phyloP scores from a whole-genome alignment of 2,888 invertebrate species.

The Drosophila helvetica region DNA sequence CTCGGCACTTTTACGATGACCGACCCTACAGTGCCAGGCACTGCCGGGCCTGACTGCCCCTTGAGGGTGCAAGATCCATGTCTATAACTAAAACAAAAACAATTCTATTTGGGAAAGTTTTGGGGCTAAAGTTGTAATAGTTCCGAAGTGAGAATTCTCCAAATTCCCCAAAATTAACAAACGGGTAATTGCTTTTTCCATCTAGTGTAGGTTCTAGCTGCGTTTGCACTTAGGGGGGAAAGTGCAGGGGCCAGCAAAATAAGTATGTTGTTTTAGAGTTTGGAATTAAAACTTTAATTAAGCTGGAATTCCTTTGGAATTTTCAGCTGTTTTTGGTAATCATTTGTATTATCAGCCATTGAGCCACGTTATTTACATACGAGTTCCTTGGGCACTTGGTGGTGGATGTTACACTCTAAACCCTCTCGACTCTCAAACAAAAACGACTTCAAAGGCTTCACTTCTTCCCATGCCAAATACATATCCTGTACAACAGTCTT shows the following conservation, averaged over 20 bases:
- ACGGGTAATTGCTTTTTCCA: not conserved
- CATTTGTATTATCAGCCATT: too few species aligned
- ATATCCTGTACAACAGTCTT: too few species aligned
- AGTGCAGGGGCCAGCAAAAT: not conserved
- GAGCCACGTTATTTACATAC: too few species aligned
- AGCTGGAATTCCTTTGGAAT: not conserved
- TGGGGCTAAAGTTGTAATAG: not conserved
- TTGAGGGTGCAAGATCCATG: slow-evolving; percentile 27
- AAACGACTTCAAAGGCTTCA: too few species aligned
- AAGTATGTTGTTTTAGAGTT: not conserved
- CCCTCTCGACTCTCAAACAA: too few species aligned
- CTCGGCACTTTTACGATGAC: slow-evolving; percentile 57
- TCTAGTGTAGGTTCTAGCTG: not conserved
- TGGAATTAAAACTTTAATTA: not conserved
- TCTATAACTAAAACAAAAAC: slow-evolving; percentile 36
- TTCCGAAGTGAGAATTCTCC: not conserved
- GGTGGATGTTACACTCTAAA: too few species aligned
- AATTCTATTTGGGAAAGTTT: slow-evolving; percentile 33
- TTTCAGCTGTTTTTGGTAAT: too few species aligned
- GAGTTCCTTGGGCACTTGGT: too few species aligned
- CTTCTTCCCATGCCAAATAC: too few species aligned
- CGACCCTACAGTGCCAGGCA: slow-evolving; percentile 19
- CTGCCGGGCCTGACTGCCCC: slow-evolving; percentile 13
- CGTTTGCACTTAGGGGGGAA: not conserved
- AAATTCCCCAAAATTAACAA: not conserved